These are phyloP conservation scores for Rhodeus uyekii DNA, from an alignment of 2,797 vertebrate species.

Conservation along the genomic window DNA sequence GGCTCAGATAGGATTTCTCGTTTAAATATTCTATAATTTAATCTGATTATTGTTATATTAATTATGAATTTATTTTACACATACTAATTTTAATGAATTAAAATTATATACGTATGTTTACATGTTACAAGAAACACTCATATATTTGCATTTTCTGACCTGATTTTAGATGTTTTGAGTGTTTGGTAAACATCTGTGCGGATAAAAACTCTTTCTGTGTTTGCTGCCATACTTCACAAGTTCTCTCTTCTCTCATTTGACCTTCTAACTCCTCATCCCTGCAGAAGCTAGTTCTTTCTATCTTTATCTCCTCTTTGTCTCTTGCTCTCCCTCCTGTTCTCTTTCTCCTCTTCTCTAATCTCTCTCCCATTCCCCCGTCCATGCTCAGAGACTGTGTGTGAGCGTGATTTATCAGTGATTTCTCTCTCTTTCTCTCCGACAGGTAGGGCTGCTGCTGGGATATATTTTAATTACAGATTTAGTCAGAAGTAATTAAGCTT, in stretches of 20 bases:
- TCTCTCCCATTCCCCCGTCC: constrained; percentile 62
- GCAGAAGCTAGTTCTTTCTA: constrained; percentile 53
- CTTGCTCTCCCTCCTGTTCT: constrained; percentile 51
- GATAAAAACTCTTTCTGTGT: constrained; percentile 4
- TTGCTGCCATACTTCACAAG: constrained; percentile 27
- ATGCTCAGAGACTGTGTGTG: constrained; percentile 64
- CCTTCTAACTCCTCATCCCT: constrained; percentile 49
- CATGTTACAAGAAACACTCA: neutral
- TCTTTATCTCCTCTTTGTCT: constrained; percentile 54
- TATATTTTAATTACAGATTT: constrained; percentile 97
- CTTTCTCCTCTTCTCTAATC: constrained; percentile 64
- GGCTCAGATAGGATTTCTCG: neutral
- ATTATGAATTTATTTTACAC: constrained; percentile 1
- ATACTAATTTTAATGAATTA: neutral
- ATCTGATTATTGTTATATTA: neutral
- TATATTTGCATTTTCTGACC: neutral
- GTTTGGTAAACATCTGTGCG: constrained; percentile 5
- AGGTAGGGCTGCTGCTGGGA: constrained; percentile 87
- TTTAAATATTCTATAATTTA: neutral
- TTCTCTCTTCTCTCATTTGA: constrained; percentile 49
- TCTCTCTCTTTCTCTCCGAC: constrained; percentile 75
- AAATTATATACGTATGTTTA: constrained; percentile 5
- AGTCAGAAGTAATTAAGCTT: constrained; percentile 93
- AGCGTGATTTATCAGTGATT: constrained; percentile 87
- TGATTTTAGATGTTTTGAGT: neutral